These are phyloP conservation scores for Calliopsis andreniformis DNA, from an alignment of 1,140 invertebrate genomes.

Conservation along the genomic window DNA sequence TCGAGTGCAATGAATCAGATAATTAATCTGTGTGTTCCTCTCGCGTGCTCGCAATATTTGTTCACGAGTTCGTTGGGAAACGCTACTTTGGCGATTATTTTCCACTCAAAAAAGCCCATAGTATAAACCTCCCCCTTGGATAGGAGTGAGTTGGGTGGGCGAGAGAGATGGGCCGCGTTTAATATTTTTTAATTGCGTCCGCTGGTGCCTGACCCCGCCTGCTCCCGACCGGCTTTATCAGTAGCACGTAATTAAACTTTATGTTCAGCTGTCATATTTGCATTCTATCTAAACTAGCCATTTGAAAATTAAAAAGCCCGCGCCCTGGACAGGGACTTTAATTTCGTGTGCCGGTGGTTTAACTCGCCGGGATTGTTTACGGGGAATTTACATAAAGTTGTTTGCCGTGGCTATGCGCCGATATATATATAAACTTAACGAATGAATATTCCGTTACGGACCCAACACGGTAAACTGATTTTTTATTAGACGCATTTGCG, in stretches of 20 bases:
- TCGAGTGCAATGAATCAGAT: conserved; percentile 64
- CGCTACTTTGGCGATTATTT: conserved; percentile 66
- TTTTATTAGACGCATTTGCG: conserved; percentile 16
- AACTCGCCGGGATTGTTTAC: conserved; percentile 46
- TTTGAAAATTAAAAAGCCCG: conserved; percentile 65
- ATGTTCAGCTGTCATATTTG: conserved; percentile 67
- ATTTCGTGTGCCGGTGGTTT: conserved; percentile 49
- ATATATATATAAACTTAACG: conserved; percentile 33
- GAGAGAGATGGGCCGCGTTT: conserved; percentile 53
- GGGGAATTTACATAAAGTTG: conserved; percentile 45
- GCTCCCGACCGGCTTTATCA: conserved; percentile 51
- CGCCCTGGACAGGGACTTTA: conserved; percentile 30
- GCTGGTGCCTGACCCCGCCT: not conserved
- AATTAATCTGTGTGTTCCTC: conserved; percentile 61
- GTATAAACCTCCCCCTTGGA: conserved; percentile 58
- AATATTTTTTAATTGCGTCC: conserved; percentile 67
- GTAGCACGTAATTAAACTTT: conserved; percentile 66
- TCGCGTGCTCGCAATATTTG: conserved; percentile 62
- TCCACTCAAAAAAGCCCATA: conserved; percentile 63
- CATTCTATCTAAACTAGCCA: conserved; percentile 65
- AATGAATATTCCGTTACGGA: conserved; percentile 27
- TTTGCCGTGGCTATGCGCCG: conserved; percentile 4
- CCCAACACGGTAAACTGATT: conserved; percentile 14
- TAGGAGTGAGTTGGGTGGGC: conserved; percentile 37
- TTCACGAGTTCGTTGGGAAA: conserved; percentile 61